These are phyloP conservation scores for Tiliacea aurago DNA, from an alignment of 2,888 invertebrate species.

Conservation along the genomic window DNA sequence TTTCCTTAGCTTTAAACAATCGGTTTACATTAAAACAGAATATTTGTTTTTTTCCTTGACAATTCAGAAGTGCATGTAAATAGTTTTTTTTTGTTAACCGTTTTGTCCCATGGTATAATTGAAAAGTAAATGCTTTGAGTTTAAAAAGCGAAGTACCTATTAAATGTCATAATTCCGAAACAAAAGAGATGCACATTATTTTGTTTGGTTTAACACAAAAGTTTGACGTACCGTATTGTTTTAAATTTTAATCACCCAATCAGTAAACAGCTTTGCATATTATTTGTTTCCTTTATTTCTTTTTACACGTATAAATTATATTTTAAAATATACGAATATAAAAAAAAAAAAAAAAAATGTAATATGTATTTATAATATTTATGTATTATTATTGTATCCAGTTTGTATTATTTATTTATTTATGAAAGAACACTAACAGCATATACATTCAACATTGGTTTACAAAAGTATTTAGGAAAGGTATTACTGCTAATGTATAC, in stretches of 20 bases:
- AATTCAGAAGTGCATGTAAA: not conserved
- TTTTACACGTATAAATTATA: no score
- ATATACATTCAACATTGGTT: not conserved
- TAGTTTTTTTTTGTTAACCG: not conserved
- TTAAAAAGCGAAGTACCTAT: not conserved
- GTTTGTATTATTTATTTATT: not conserved
- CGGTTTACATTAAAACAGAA: not conserved
- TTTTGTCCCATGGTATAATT: not conserved
- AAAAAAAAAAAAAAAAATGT: no score
- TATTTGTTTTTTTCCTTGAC: not conserved
- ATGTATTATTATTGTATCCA: no score
- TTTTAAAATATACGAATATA: no score
- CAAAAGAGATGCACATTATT: not conserved
- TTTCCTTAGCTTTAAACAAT: constrained; percentile 4
- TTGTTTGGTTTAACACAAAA: not conserved
- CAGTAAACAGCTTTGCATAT: not conserved
- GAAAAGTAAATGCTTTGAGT: not conserved
- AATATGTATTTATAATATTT: no score
- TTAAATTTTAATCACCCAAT: constrained; percentile 18
- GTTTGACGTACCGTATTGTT: not conserved
- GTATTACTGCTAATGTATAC: not conserved
- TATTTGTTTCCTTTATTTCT: not conserved
- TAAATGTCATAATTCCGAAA: not conserved
- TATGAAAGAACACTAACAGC: not conserved
- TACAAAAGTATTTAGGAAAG: not conserved